phyloP scores from a whole-genome alignment of 2,113 vertebrate species.

The Physeter macrocephalus region DNA sequence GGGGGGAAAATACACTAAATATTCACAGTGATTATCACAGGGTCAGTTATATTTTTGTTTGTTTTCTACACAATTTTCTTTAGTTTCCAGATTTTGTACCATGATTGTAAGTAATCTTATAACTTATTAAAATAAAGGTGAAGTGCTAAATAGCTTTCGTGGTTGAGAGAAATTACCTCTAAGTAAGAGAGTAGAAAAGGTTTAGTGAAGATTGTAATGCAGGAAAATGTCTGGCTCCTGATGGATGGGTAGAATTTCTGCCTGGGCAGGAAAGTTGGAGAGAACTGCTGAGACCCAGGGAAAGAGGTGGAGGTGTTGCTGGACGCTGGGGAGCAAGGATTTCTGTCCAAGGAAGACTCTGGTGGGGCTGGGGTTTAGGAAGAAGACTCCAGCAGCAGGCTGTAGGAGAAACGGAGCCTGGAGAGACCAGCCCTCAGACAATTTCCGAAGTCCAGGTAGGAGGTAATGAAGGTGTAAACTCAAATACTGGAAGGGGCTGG shows the following conservation, averaged over 20 bases:
- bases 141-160: not conserved
- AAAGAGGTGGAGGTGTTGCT: not conserved
- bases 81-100: not conserved
- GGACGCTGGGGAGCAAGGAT: fast-evolving
- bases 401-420: not conserved
- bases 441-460: not conserved
- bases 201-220: not conserved
- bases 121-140: not conserved
- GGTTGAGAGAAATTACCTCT: not conserved
- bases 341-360: not conserved
- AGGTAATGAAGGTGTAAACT: not conserved
- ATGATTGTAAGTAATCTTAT: not conserved
- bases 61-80: not conserved
- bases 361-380: not conserved
- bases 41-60: not conserved
- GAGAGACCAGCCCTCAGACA: not conserved
- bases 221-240: not conserved
- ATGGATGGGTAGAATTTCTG: fast-evolving
- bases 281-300: too few species aligned
- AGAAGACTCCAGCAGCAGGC: fast-evolving
- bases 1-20: fast-evolving
- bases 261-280: fast-evolving
- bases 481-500: fast-evolving
- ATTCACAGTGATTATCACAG: not conserved
- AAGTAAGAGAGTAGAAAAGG: not conserved